These are phyloP conservation scores for Mylabris phalerata DNA, from an alignment of 1,140 invertebrate species.

Conservation along the genomic window DNA sequence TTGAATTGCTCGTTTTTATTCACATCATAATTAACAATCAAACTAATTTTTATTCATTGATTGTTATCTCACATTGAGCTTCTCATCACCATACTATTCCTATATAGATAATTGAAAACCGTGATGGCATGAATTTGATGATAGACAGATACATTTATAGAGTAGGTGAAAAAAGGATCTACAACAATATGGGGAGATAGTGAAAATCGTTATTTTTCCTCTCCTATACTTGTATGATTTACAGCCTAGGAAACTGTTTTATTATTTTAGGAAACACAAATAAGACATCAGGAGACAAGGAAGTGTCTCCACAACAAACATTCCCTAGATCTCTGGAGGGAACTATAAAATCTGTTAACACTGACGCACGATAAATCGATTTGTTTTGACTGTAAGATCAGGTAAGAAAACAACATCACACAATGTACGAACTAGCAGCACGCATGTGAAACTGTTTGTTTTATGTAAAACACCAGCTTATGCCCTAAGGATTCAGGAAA, in stretches of 20 bases:
- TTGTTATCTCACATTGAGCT: too few relatives aligned
- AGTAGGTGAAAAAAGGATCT: too few relatives aligned
- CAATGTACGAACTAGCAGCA: conserved; percentile 7
- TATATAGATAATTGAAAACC: too few relatives aligned
- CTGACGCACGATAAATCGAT: conserved; percentile 23
- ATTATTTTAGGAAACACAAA: conserved; percentile 16
- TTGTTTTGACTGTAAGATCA: conserved; percentile 27
- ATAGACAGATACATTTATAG: too few relatives aligned
- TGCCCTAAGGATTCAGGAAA: conserved; percentile 6
- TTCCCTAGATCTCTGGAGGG: conserved; percentile 14
- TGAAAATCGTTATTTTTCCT: too few relatives aligned
- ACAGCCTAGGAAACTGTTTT: conserved; percentile 1
- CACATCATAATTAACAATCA: too few relatives aligned
- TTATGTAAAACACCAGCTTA: conserved; percentile 9
- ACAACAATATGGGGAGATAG: too few relatives aligned
- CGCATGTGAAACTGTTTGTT: conserved; percentile 12
- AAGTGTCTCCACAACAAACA: conserved; percentile 7
- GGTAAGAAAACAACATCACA: conserved; percentile 22
- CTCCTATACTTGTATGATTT: background rate
- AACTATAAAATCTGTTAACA: conserved; percentile 22
- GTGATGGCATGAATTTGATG: too few relatives aligned
- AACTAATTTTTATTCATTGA: too few relatives aligned
- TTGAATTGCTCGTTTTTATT: too few relatives aligned
- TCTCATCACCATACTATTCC: too few relatives aligned
- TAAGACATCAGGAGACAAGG: conserved; percentile 6